A percentile compares a stretch with the other conserved stretches of the same genome.
phyloP scores from a whole-genome alignment of 2,888 invertebrate species.

The Strigamia transsilvanica region DNA sequence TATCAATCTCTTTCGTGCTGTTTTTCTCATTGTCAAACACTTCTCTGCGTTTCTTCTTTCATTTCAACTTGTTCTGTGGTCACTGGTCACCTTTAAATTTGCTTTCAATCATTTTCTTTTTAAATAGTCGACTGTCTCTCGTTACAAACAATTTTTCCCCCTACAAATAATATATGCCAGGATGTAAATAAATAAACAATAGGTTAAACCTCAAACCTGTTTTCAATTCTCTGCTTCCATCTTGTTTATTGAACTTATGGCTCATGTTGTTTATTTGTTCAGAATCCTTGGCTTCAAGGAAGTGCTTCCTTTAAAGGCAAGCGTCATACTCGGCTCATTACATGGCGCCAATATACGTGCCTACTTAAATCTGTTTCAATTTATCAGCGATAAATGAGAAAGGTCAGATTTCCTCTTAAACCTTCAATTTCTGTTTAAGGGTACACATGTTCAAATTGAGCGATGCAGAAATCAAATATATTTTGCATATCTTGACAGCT shows the following conservation, averaged over 20 bases:
- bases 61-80: not conserved
- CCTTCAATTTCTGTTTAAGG: not conserved
- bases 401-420: not conserved
- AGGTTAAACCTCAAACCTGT: constrained; percentile 4
- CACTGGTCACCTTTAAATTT: not conserved
- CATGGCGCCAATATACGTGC: constrained; percentile 20
- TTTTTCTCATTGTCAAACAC: not conserved
- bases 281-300: constrained; percentile 39
- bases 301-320: constrained; percentile 40
- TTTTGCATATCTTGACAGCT: not conserved
- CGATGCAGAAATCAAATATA: not conserved
- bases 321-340: constrained; percentile 36
- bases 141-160: not conserved
- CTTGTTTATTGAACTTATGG: constrained; percentile 25
- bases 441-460: not conserved
- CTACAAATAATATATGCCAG: not conserved
- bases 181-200: constrained; percentile 7
- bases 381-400: constrained; percentile 22
- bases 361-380: constrained; percentile 13
- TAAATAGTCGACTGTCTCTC: not conserved
- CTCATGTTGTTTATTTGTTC: constrained; percentile 22
- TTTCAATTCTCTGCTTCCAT: not conserved
- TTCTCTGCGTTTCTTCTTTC: not conserved
- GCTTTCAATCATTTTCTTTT: not conserved
- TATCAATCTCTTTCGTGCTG: constrained; percentile 31